Percentiles rank a stretch among this genome's conserved stretches.
Conservation (phyloP, 2,888 invertebrate species). For the Mesorhabditis sp. region DNA sequence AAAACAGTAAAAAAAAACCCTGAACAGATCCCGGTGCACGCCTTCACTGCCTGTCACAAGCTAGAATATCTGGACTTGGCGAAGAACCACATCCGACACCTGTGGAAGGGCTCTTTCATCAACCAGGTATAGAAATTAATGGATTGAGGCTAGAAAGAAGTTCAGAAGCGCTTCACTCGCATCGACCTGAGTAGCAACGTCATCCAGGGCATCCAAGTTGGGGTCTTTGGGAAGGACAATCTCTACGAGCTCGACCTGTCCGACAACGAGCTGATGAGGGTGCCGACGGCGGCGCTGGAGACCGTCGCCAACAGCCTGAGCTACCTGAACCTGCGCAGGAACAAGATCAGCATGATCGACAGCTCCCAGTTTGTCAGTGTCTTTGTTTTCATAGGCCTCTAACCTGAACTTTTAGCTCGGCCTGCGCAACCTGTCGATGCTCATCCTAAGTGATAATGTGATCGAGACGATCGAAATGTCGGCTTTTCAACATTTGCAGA, state of each 20-base stretch:
- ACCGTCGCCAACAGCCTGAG: slow-evolving; percentile 63
- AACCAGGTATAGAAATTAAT: slow-evolving; percentile 29
- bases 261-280: slow-evolving; percentile 69
- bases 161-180: slow-evolving; percentile 26
- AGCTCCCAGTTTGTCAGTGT: neutral
- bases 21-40: slow-evolving; percentile 49
- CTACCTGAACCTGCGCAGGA: slow-evolving; percentile 78
- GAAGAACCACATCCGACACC: slow-evolving; percentile 43
- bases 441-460: slow-evolving; percentile 41
- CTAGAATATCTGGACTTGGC: slow-evolving; percentile 36
- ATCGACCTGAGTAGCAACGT: slow-evolving; percentile 44
- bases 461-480: slow-evolving; percentile 53
- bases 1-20: slow-evolving; percentile 4
- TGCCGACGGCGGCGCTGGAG: slow-evolving; percentile 68
- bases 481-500: slow-evolving; percentile 41
- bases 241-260: slow-evolving; percentile 72
- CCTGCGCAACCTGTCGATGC: slow-evolving; percentile 34
- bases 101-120: slow-evolving; percentile 49
- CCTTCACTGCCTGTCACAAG: slow-evolving; percentile 63
- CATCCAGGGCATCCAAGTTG: slow-evolving; percentile 29
- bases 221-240: slow-evolving; percentile 61
- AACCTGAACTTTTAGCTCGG: slow-evolving; percentile 13
- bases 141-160: neutral
- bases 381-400: no score
- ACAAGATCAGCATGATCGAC: slow-evolving; percentile 62